These are phyloP conservation scores for Axea sp. DNA, from an alignment of 2,888 invertebrate genomes.

Conservation along the genomic window DNA sequence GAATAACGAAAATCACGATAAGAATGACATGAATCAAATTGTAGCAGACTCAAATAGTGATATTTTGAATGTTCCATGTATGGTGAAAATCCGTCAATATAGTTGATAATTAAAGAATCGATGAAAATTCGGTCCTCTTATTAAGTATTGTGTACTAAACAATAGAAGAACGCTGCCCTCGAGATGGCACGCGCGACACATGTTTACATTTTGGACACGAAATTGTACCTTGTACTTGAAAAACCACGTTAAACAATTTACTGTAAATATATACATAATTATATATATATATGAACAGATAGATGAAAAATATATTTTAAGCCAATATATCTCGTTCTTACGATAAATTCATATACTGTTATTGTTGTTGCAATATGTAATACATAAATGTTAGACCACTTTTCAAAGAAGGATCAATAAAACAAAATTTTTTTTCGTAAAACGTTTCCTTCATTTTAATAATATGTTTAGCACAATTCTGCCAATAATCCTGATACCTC, in stretches of 20 bases:
- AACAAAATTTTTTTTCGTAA: conserved; percentile 46
- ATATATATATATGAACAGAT: conserved; percentile 59
- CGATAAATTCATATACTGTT: conserved; percentile 59
- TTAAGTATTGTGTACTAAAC: conserved; percentile 51
- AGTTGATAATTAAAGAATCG: conserved; percentile 56
- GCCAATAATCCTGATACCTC: no score
- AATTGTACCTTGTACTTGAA: conserved; percentile 59
- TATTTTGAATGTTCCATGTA: conserved; percentile 56
- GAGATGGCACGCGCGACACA: conserved; percentile 23
- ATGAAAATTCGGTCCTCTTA: conserved; percentile 49
- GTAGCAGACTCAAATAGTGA: conserved; percentile 56
- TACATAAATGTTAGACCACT: conserved; percentile 54
- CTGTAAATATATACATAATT: conserved; percentile 65
- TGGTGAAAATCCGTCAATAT: conserved; percentile 53
- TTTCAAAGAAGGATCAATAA: conserved; percentile 53
- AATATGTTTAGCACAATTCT: no score
- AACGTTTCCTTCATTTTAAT: no score
- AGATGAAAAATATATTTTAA: conserved; percentile 59
- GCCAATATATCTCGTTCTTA: conserved; percentile 60
- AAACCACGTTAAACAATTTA: conserved; percentile 54
- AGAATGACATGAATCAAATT: conserved; percentile 21
- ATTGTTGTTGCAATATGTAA: conserved; percentile 61
- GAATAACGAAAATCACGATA: no score
- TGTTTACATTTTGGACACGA: conserved; percentile 52
- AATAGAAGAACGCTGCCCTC: conserved; percentile 10